Conservation (phyloP, 2,113 vertebrate species). For the Rhombomys opimus region DNA sequence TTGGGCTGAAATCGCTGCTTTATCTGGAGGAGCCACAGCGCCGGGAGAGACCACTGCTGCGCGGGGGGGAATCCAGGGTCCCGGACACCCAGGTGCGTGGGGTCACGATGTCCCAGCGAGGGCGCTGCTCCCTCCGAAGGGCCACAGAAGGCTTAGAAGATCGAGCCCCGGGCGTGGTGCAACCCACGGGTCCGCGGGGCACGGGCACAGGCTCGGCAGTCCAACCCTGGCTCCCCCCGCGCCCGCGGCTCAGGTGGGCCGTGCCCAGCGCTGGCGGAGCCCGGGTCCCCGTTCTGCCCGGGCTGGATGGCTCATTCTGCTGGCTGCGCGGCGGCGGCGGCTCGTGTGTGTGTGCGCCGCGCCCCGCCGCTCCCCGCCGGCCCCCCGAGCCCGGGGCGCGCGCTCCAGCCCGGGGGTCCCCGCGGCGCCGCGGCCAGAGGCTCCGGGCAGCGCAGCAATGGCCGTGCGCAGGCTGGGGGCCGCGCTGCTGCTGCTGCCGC, state of each 20-base stretch:
- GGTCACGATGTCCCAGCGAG: background rate
- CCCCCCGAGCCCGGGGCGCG: constrained; percentile 81
- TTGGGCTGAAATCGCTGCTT: constrained; percentile 87
- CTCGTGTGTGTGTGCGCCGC: constrained; percentile 77
- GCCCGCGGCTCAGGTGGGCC: constrained; percentile 76
- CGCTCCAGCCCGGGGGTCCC: constrained; percentile 74
- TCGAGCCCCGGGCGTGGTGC: accelerated
- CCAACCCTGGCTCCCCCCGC: constrained; percentile 61
- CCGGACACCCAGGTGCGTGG: background rate
- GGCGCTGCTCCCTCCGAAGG: background rate
- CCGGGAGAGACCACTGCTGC: constrained; percentile 85
- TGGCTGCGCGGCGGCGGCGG: constrained; percentile 80
- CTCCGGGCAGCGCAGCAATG: constrained; percentile 81
- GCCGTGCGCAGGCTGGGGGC: constrained; percentile 84
- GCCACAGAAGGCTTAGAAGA: background rate
- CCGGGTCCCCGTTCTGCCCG: constrained; percentile 82
- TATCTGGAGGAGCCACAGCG: constrained; percentile 86
- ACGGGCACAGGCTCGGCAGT: background rate
- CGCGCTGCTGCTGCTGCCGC: constrained; percentile 84
- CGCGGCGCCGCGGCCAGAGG: constrained; percentile 80
- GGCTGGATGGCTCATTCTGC: constrained; percentile 85
- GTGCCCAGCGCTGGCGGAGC: constrained; percentile 81
- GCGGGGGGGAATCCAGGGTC: background rate
- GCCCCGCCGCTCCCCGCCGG: constrained; percentile 79
- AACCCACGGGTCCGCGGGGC: background rate